A percentile compares a stretch with the other conserved stretches of the same genome.
These are phyloP conservation scores for Acanthornis magna DNA, from an alignment of 2,797 vertebrate genomes.

Conservation along the genomic window DNA sequence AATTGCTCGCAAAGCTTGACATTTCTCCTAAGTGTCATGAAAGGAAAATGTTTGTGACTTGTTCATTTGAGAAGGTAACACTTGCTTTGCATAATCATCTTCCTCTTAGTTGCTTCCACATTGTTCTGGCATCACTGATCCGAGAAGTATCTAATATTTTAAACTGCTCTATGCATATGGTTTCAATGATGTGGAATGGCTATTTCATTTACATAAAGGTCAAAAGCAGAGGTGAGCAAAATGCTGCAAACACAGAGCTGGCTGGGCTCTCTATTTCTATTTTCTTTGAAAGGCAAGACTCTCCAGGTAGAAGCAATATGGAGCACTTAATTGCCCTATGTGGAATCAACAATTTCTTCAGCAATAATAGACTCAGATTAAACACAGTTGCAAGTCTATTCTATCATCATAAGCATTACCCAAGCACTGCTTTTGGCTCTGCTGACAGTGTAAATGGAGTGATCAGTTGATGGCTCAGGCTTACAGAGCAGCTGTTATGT, in stretches of 20 bases:
- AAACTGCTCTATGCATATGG: not conserved
- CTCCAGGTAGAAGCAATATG: not conserved
- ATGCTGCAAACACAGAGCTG: not conserved
- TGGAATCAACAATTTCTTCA: not conserved
- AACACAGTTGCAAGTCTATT: not conserved
- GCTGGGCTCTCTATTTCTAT: not conserved
- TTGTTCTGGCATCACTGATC: constrained; percentile 5
- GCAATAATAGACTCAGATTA: not conserved
- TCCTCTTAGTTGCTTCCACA: not conserved
- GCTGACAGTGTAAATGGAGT: not conserved
- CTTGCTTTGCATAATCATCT: constrained; percentile 18
- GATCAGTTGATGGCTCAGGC: not conserved
- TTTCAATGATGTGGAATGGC: constrained; percentile 9
- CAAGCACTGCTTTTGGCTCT: not conserved
- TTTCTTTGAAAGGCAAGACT: not conserved
- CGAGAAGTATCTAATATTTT: not conserved
- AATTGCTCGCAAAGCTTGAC: not conserved
- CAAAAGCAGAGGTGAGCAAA: not conserved
- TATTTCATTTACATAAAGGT: constrained; percentile 18
- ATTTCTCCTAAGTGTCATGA: not conserved
- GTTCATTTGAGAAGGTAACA: constrained; percentile 1
- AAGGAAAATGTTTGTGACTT: not conserved
- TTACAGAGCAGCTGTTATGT: not conserved
- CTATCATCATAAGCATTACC: not conserved
- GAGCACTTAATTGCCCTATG: not conserved